Evolutionary conservation across 2,113 vertebrate species (phyloP).

Genomic region (Rallus limicola): DNA sequence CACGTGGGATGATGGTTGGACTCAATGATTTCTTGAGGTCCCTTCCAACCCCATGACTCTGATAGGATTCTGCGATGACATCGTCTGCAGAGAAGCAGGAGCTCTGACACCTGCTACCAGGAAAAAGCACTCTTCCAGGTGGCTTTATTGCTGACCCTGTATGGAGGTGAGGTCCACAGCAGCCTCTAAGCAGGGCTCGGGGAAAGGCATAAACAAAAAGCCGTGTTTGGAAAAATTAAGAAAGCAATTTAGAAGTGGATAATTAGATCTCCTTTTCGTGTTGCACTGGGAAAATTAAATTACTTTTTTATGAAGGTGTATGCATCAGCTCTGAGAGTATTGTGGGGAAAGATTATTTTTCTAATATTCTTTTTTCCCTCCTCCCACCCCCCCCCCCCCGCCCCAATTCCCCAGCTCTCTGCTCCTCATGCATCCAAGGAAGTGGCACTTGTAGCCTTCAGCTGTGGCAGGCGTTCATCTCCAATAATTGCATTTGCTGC

Average conservation of each 20-base stretch:
- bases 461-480: slow-evolving; percentile 74
- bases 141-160: slow-evolving; percentile 14
- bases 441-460: slow-evolving; percentile 75
- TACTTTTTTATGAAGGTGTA: slow-evolving; percentile 76
- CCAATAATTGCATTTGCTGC: slow-evolving; percentile 74
- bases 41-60: no score
- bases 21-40: no score
- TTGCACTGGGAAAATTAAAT: slow-evolving; percentile 79
- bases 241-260: slow-evolving; percentile 75
- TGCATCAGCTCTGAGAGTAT: slow-evolving; percentile 63
- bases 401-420: slow-evolving; percentile 15
- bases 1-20: no score
- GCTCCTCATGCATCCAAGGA: slow-evolving; percentile 55
- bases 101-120: not conserved
- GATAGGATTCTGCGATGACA: no score
- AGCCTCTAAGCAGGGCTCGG: slow-evolving; percentile 18
- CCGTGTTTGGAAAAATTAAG: slow-evolving; percentile 73
- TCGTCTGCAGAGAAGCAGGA: not conserved
- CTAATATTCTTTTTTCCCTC: slow-evolving; percentile 59
- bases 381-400: not conserved
- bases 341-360: slow-evolving; percentile 71
- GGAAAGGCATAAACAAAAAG: slow-evolving; percentile 68
- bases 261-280: slow-evolving; percentile 77
- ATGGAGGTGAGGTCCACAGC: not conserved
- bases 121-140: not conserved